Evolutionary conservation across 2,888 invertebrate genomes (phyloP).

Genomic region (Minunthozetes semirufus): DNA sequence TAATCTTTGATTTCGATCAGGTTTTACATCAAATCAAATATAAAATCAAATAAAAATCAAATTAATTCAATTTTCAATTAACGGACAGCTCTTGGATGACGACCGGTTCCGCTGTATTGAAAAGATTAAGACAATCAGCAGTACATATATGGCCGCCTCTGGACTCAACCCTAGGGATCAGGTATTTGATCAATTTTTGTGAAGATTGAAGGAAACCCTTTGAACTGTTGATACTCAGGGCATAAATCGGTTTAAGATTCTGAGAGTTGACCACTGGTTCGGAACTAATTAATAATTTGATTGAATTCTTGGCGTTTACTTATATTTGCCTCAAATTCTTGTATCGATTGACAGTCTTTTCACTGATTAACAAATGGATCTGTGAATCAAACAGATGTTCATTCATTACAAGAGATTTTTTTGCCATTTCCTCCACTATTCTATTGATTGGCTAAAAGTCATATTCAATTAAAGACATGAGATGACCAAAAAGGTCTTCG

Average conservation of each 20-base stretch:
- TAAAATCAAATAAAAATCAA: not conserved
- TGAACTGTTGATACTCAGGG: not conserved
- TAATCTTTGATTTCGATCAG: conserved; percentile 71
- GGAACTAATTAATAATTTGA: not conserved
- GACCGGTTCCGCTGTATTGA: conserved; percentile 78
- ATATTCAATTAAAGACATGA: too few relatives aligned
- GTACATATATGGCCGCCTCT: conserved; percentile 90
- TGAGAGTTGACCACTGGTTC: not conserved
- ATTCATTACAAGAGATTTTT: too few relatives aligned
- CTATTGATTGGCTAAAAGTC: too few relatives aligned
- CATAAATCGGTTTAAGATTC: not conserved
- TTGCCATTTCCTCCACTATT: too few relatives aligned
- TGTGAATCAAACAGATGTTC: not conserved
- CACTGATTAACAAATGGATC: not conserved
- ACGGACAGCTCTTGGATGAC: conserved; percentile 64
- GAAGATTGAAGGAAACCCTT: not conserved
- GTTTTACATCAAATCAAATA: conserved; percentile 39
- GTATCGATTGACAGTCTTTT: not conserved
- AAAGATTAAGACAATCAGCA: conserved; percentile 91
- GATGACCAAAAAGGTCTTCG: too few relatives aligned
- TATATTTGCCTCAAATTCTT: not conserved
- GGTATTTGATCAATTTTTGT: conserved; percentile 39
- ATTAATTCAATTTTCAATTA: not conserved
- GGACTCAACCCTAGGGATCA: conserved; percentile 71
- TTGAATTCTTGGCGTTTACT: not conserved